These are phyloP conservation scores for Nebria brevicollis DNA, from an alignment of 2,888 invertebrate genomes.

Conservation along the genomic window DNA sequence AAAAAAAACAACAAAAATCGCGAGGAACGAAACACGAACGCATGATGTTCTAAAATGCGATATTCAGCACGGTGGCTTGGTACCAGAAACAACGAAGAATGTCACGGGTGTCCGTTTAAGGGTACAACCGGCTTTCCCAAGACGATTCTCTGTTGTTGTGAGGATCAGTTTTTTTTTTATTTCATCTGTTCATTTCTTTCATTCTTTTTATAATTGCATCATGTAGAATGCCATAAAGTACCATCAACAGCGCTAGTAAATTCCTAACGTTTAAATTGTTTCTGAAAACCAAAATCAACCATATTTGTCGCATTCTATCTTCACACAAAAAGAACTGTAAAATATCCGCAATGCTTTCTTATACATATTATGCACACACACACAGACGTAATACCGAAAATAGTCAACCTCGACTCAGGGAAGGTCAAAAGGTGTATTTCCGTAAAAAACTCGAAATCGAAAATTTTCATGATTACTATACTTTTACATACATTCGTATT, in stretches of 20 bases:
- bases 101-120: slow-evolving; percentile 18
- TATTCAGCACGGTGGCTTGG: background rate
- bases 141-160: background rate
- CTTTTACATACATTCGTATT: no score
- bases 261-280: background rate
- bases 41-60: background rate
- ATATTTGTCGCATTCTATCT: background rate
- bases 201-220: background rate
- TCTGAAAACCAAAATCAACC: background rate
- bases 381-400: no score
- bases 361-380: no score
- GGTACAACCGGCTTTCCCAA: slow-evolving; percentile 22
- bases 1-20: background rate
- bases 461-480: no score
- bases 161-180: background rate
- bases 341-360: no score
- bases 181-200: background rate
- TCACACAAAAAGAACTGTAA: no score
- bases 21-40: background rate
- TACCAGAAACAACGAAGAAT: slow-evolving; percentile 8
- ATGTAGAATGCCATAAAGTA: slow-evolving; percentile 16
- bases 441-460: no score
- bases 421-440: no score
- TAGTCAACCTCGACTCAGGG: no score
- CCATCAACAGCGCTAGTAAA: background rate